Evolutionary conservation across 2,113 vertebrate species (phyloP).

Genomic region (Hemiscyllium ocellatum): DNA sequence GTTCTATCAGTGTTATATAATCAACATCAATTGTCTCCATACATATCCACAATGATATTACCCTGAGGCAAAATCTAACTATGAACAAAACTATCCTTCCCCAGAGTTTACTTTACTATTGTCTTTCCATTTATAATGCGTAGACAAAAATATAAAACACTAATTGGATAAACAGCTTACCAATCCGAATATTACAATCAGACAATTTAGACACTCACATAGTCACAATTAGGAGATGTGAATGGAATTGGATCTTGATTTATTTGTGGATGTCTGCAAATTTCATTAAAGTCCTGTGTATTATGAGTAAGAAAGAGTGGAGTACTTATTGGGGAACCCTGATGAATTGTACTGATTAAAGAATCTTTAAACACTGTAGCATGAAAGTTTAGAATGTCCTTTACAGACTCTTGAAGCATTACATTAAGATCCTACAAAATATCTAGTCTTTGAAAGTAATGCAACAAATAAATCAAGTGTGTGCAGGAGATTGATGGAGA

Average conservation of each 20-base stretch:
- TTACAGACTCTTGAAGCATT: background rate
- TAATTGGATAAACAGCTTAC: too few relatives aligned
- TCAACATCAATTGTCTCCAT: too few relatives aligned
- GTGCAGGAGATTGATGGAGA: background rate
- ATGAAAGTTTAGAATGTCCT: background rate
- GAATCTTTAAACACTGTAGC: background rate
- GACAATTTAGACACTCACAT: background rate
- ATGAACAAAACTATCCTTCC: too few relatives aligned
- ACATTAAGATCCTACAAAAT: background rate
- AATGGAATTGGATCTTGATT: background rate
- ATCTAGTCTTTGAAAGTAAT: background rate
- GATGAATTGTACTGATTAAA: background rate
- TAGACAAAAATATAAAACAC: too few relatives aligned
- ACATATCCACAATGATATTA: too few relatives aligned
- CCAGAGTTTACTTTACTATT: too few relatives aligned
- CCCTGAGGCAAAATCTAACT: too few relatives aligned
- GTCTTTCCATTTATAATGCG: too few relatives aligned
- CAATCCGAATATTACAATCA: too few relatives aligned
- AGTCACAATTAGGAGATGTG: background rate
- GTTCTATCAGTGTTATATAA: too few relatives aligned
- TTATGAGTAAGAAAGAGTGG: background rate
- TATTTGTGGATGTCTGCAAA: background rate
- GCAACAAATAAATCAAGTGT: background rate
- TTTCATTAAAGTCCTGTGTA: too few relatives aligned
- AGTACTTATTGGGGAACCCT: background rate